phyloP scores from a whole-genome alignment of 2,113 vertebrate genomes.

The Phylloscopus trochiloides region DNA sequence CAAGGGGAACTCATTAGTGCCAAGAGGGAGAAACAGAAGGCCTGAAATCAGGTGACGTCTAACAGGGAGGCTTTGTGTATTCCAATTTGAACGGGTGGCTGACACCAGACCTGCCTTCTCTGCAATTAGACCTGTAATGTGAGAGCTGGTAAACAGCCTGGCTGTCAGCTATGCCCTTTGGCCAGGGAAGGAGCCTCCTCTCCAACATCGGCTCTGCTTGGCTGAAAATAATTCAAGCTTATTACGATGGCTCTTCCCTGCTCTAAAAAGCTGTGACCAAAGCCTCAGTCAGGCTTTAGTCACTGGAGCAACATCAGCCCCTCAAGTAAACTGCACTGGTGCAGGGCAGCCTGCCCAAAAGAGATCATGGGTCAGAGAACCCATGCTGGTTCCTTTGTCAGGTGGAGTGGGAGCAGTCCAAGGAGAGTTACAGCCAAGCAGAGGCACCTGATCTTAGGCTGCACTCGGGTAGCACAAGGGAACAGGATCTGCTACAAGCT shows the following conservation, averaged over 20 bases:
- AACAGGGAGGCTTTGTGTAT: neutral
- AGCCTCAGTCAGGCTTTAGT: neutral
- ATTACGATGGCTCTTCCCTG: neutral
- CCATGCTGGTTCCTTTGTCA: neutral
- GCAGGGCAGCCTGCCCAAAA: neutral
- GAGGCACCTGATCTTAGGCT: neutral
- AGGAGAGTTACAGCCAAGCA: neutral
- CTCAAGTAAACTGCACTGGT: neutral
- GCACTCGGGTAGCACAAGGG: accelerated
- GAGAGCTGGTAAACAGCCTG: constrained; percentile 41
- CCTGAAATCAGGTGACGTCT: neutral
- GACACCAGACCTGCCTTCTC: constrained; percentile 39
- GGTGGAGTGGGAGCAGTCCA: neutral
- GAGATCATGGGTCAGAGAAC: neutral
- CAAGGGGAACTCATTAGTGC: neutral
- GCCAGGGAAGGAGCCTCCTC: neutral
- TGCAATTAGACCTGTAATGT: constrained; percentile 39
- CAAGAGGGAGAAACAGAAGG: constrained; percentile 9
- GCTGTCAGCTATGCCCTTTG: constrained; percentile 23
- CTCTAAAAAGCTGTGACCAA: neutral
- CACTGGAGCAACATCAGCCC: neutral
- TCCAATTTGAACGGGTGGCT: neutral
- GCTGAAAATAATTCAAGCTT: neutral
- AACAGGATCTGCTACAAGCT: neutral
- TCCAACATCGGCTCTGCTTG: constrained; percentile 5